These are phyloP conservation scores for Melanotaenia parkinsoni DNA, from an alignment of 2,797 vertebrate genomes.

Conservation along the genomic window DNA sequence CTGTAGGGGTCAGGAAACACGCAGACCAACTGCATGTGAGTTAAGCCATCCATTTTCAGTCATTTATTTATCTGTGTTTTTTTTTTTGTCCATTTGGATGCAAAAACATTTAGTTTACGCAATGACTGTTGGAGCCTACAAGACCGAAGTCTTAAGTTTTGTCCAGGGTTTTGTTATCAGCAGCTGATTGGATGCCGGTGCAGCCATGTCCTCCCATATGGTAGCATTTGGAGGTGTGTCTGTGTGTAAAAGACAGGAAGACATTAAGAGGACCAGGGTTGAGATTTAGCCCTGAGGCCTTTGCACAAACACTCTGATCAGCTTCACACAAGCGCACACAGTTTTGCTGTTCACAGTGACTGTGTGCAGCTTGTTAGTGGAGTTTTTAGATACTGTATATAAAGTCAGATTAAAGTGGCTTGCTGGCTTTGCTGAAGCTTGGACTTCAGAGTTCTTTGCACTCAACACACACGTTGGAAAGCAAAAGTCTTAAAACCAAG, in stretches of 20 bases:
- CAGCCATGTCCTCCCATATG: constrained; percentile 49
- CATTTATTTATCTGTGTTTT: too few species aligned
- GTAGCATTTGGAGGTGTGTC: constrained; percentile 40
- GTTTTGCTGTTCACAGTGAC: not conserved
- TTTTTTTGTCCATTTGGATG: too few species aligned
- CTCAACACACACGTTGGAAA: too few species aligned
- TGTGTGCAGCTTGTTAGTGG: not conserved
- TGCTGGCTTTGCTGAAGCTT: not conserved
- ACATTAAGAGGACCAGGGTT: constrained; percentile 53
- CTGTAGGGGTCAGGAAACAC: too few species aligned
- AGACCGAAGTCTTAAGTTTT: not conserved
- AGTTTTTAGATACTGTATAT: not conserved
- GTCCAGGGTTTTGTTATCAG: not conserved
- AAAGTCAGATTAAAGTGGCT: not conserved
- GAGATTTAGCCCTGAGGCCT: constrained; percentile 44
- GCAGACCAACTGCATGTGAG: too few species aligned
- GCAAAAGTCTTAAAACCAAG: too few species aligned
- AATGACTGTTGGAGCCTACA: not conserved
- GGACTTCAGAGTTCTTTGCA: too few species aligned
- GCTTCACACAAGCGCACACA: constrained; percentile 7
- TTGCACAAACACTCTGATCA: constrained; percentile 46
- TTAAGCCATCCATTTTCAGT: too few species aligned
- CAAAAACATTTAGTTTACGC: too few species aligned
- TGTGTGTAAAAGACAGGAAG: constrained; percentile 53
- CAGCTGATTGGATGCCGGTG: not conserved